Percentiles rank a stretch among this genome's conserved stretches.
Conservation (phyloP, 2,797 vertebrate genomes). For the Coluber constrictor region DNA sequence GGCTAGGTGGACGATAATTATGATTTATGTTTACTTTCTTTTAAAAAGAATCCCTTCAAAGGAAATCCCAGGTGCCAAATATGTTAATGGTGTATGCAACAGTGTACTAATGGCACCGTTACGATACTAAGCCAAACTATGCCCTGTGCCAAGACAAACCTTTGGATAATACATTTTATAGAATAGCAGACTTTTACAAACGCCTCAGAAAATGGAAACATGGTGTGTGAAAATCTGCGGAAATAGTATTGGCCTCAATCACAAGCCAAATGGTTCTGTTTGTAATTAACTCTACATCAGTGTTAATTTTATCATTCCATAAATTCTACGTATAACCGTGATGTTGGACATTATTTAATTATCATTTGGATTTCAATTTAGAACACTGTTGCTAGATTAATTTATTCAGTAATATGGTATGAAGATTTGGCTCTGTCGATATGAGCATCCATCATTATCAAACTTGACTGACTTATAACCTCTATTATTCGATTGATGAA, state of each 20-base stretch:
- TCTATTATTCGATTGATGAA: background rate
- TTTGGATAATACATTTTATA: constrained; percentile 62
- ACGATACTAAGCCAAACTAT: constrained; percentile 69
- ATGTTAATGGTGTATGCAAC: constrained; percentile 76
- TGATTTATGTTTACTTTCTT: constrained; percentile 68
- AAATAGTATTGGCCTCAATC: constrained; percentile 53
- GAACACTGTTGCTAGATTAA: constrained; percentile 47
- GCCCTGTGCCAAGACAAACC: constrained; percentile 75
- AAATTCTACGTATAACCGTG: constrained; percentile 27
- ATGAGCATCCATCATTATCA: background rate
- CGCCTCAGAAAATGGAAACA: constrained; percentile 52
- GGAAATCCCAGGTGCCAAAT: constrained; percentile 72
- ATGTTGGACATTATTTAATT: constrained; percentile 49
- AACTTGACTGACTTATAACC: background rate
- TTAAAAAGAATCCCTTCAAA: constrained; percentile 51
- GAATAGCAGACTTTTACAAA: constrained; percentile 67
- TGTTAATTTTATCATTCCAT: constrained; percentile 53
- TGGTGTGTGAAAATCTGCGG: constrained; percentile 50
- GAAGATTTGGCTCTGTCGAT: background rate
- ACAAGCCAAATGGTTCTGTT: constrained; percentile 64
- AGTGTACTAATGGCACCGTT: constrained; percentile 75
- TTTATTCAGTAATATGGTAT: background rate
- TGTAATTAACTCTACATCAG: constrained; percentile 63
- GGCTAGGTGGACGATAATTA: constrained; percentile 60
- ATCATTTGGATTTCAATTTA: constrained; percentile 50